Conservation (phyloP, 1,140 invertebrate genomes). For the Drosophila ambigua region DNA sequence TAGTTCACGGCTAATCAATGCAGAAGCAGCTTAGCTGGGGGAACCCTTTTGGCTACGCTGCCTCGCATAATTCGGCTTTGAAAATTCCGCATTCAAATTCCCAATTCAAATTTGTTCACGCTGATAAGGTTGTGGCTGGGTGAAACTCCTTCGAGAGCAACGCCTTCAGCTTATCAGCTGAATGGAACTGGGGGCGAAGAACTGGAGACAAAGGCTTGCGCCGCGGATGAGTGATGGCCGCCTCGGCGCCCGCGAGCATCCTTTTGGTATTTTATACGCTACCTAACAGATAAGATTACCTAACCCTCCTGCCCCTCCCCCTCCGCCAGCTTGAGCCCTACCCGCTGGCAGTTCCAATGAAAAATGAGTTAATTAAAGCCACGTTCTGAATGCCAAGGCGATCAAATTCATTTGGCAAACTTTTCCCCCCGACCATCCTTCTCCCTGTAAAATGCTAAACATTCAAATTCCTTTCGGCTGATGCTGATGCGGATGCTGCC, state of each 20-base stretch:
- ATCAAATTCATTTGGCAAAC: conserved; percentile 72
- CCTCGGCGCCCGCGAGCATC: conserved; percentile 38
- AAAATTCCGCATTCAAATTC: conserved; percentile 59
- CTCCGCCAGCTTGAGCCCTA: neutral
- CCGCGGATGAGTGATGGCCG: conserved; percentile 66
- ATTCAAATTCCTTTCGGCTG: conserved; percentile 37
- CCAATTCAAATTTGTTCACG: conserved; percentile 53
- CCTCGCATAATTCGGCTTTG: conserved; percentile 61
- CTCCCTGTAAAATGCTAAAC: conserved; percentile 61
- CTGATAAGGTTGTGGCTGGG: conserved; percentile 38
- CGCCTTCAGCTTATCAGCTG: conserved; percentile 53
- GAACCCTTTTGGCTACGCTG: conserved; percentile 31
- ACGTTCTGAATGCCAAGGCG: conserved; percentile 65
- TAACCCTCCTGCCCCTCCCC: conserved; percentile 20
- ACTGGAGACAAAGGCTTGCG: conserved; percentile 62
- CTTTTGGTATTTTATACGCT: conserved; percentile 24
- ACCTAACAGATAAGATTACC: conserved; percentile 71
- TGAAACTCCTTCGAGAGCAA: neutral
- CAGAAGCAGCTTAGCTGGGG: conserved; percentile 13
- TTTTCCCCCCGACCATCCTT: conserved; percentile 20
- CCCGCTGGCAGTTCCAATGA: conserved; percentile 69
- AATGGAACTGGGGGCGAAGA: too few species aligned
- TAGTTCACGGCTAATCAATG: conserved; percentile 38
- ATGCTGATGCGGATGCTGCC: neutral
- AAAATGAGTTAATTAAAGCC: conserved; percentile 84